Percentiles rank a stretch among this genome's conserved stretches.
Conservation (phyloP, 2,888 invertebrate species). For the Parnassius mnemosyne region DNA sequence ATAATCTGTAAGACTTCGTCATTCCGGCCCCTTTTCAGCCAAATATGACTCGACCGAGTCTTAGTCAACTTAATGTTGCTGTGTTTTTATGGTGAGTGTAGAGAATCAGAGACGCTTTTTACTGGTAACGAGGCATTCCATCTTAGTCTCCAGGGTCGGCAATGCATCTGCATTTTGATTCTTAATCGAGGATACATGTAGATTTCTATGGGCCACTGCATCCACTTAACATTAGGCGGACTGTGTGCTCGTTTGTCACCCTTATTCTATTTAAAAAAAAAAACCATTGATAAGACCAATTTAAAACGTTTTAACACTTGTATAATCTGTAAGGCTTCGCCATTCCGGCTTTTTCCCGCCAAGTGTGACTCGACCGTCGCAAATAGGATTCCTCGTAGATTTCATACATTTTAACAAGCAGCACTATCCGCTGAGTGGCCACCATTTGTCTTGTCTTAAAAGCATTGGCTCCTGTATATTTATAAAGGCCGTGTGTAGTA, state of each 20-base stretch:
- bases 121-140: too few relatives aligned
- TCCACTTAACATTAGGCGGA: too few relatives aligned
- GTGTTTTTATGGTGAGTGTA: too few relatives aligned
- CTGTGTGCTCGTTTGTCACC: too few relatives aligned
- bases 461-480: constrained; percentile 79
- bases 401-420: constrained; percentile 73
- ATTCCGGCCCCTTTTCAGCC: constrained; percentile 35
- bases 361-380: constrained; percentile 40
- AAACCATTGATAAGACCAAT: constrained; percentile 7
- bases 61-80: too few relatives aligned
- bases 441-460: constrained; percentile 73
- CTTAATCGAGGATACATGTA: too few relatives aligned
- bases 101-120: too few relatives aligned
- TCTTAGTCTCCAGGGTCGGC: too few relatives aligned
- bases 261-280: too few relatives aligned
- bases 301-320: constrained; percentile 6
- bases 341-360: constrained; percentile 33
- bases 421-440: constrained; percentile 36
- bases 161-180: too few relatives aligned
- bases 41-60: constrained; percentile 38
- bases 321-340: constrained; percentile 17
- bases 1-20: constrained; percentile 17
- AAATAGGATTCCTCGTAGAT: constrained; percentile 37
- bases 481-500: constrained; percentile 53
- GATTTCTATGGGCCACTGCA: too few relatives aligned